Percentiles rank a stretch among this genome's conserved stretches.
Conservation (phyloP, 2,888 invertebrate genomes). For the Cybosia mesomella region DNA sequence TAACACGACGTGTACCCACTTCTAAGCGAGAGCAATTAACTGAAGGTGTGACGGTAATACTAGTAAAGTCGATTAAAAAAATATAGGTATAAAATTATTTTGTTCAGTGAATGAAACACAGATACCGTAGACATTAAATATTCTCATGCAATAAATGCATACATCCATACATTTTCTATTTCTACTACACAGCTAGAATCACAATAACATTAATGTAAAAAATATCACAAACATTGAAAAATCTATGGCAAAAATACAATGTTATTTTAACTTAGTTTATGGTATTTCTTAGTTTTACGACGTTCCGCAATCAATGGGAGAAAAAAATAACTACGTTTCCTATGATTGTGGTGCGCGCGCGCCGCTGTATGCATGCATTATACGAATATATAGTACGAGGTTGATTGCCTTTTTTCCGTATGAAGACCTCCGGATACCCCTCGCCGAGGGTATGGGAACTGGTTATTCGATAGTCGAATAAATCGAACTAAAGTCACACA, state of each 20-base stretch:
- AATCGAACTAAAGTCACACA: too few species aligned
- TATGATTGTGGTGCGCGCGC: constrained; percentile 52
- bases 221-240: constrained; percentile 21
- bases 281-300: constrained; percentile 61
- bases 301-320: constrained; percentile 62
- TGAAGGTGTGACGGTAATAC: neutral
- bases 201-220: constrained; percentile 23
- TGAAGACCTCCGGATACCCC: neutral
- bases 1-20: neutral
- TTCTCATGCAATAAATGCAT: too few species aligned
- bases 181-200: neutral
- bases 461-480: too few species aligned
- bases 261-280: constrained; percentile 48
- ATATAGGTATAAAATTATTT: too few species aligned
- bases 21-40: neutral
- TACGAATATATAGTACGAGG: constrained; percentile 3
- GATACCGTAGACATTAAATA: too few species aligned
- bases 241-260: constrained; percentile 29
- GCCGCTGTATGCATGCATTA: neutral
- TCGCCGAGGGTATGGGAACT: too few species aligned
- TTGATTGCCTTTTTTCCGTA: neutral
- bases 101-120: too few species aligned
- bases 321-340: constrained; percentile 60
- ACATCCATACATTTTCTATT: neutral
- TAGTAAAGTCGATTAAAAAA: too few species aligned